Evolutionary conservation across 2,888 invertebrate genomes (phyloP).

Genomic region (Chrysolina oricalcia): DNA sequence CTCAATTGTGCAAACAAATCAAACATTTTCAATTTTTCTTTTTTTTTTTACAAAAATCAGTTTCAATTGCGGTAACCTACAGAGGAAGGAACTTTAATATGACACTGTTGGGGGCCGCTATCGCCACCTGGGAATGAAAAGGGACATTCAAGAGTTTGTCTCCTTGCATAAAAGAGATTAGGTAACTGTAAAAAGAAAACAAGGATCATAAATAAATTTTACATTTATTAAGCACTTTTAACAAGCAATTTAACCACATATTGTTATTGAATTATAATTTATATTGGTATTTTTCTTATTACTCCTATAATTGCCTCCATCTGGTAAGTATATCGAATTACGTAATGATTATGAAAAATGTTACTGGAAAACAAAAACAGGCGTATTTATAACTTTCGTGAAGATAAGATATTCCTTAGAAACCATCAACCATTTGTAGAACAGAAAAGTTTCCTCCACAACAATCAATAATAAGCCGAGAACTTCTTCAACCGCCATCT

Average conservation of each 20-base stretch:
- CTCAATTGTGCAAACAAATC: too few species aligned
- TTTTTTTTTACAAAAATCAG: too few species aligned
- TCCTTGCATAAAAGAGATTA: too few species aligned
- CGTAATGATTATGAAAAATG: slow-evolving; percentile 40
- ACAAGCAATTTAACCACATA: slow-evolving; percentile 66
- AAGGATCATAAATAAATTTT: slow-evolving; percentile 64
- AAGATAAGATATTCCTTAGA: slow-evolving; percentile 9
- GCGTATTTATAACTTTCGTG: slow-evolving; percentile 24
- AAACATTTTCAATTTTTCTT: too few species aligned
- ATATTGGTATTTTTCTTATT: slow-evolving; percentile 50
- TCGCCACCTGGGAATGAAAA: too few species aligned
- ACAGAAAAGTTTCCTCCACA: slow-evolving; percentile 22
- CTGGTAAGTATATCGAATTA: slow-evolving; percentile 48
- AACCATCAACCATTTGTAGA: slow-evolving; percentile 32
- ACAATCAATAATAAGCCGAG: slow-evolving; percentile 13
- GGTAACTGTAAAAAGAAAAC: slow-evolving; percentile 8
- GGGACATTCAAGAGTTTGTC: too few species aligned
- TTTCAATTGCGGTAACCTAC: too few species aligned
- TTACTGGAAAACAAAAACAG: slow-evolving; percentile 43
- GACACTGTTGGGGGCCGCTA: too few species aligned
- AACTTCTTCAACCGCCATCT: slow-evolving; percentile 32
- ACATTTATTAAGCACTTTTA: slow-evolving; percentile 68
- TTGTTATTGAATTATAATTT: slow-evolving; percentile 62
- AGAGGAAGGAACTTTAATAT: too few species aligned
- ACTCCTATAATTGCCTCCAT: slow-evolving; percentile 52